These are phyloP conservation scores for Leucopternis melanops DNA, from an alignment of 2,113 vertebrate genomes.

Conservation along the genomic window DNA sequence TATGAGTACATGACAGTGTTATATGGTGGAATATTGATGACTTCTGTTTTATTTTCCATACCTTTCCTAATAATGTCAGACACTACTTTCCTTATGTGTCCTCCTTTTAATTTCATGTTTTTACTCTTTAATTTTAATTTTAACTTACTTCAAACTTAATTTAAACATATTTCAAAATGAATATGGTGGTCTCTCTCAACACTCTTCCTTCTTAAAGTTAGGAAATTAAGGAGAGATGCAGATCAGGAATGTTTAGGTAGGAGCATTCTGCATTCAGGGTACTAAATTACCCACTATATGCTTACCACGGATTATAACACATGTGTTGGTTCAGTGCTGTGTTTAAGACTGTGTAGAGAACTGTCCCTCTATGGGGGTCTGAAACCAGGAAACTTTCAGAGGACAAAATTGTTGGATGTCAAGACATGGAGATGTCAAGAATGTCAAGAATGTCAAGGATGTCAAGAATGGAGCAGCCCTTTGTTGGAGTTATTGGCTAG, in stretches of 20 bases:
- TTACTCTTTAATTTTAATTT: neutral
- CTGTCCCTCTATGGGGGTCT: neutral
- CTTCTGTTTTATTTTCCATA: neutral
- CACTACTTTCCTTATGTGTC: neutral
- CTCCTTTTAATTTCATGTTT: neutral
- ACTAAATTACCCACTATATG: neutral
- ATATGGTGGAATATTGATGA: neutral
- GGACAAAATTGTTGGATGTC: neutral
- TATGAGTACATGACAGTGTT: accelerated
- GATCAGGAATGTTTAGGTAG: neutral
- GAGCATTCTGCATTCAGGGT: neutral
- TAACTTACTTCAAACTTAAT: neutral
- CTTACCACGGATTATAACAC: neutral
- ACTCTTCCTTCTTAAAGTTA: neutral
- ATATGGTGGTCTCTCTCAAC: neutral
- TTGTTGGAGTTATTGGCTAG: neutral
- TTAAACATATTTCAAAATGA: neutral
- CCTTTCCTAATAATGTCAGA: neutral
- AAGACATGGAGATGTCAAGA: neutral
- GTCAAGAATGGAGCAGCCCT: neutral
- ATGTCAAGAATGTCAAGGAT: too few species aligned
- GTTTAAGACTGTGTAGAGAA: neutral
- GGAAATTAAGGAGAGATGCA: neutral
- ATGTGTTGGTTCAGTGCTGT: neutral
- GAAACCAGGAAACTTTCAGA: neutral